Base-by-base conservation (phyloP, 2,113 vertebrate species). In the Stigmatopora nigra region DNA sequence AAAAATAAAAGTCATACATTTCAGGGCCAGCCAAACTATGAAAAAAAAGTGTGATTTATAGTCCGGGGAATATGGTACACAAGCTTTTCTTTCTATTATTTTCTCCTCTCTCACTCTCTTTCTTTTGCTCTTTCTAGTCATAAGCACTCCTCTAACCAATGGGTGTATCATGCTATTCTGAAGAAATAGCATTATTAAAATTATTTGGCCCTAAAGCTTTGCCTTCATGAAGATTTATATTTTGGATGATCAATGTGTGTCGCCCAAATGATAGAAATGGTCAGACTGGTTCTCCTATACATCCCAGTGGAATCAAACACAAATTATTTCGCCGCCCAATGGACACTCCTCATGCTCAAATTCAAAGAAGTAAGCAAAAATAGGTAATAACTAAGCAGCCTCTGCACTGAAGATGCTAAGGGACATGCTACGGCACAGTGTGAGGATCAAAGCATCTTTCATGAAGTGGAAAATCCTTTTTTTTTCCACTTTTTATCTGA, bases 271-370 rank as follows among this genome's bases (percentile, higher is more conserved):
- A 68, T 65, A 38, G 60, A 80, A 76, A 77, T 0, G 76, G 76
- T 83, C 82, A 80, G 71, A 45, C 73, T n/a, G n/a, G n/a, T n/a
- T n/a, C n/a, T n/a, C n/a, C n/a, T 51, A 45, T 74, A 45, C 74
- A 78, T 84, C 82, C 83, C 71, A 81, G 79, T 78, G 77, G 70
- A 66, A 77, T 65, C 69, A 75, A 65, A 77, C 77, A 75, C 63
- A 60, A 76, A 79, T 68, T 76, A 67, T 84, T 78, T 84, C 63
- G 71, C 69, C 15, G 51, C 38, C 2, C 44, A 60, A 71, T 60
- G 56, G 72, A 69, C 66, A 61, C 64, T 70, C 69, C 64, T 64
- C 7, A 63, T 3, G 16, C n/a, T 47, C 13, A 4, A 55, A 45
- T 55, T 67, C 15, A 36, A n/a, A 6, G 31, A 73, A 31, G 51